phyloP scores from a whole-genome alignment of 92 coral and sea anemone species.

The Chrysogorgia sp. region DNA sequence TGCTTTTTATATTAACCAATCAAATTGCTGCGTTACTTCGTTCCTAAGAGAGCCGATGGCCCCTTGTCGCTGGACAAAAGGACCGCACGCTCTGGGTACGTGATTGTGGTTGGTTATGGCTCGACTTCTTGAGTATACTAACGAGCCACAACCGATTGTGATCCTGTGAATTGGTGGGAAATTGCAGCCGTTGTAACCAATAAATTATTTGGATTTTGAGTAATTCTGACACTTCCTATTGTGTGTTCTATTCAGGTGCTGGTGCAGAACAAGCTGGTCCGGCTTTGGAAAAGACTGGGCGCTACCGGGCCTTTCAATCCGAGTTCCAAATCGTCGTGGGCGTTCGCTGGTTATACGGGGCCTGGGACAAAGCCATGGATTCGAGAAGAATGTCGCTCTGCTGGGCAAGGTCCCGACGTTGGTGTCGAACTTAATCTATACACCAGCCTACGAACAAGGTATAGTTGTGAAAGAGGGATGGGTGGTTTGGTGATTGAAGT shows the following conservation, averaged over 20 bases:
- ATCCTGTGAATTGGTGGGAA: too few species aligned
- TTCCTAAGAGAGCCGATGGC: too few species aligned
- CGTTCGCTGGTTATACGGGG: constrained; percentile 94
- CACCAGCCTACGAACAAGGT: constrained; percentile 98
- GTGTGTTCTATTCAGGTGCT: constrained; percentile 56
- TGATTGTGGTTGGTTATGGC: too few species aligned
- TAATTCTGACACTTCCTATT: background rate
- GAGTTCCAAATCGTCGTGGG: constrained; percentile 79
- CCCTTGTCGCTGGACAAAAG: too few species aligned
- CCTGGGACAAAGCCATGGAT: constrained; percentile 68
- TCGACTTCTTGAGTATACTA: too few species aligned
- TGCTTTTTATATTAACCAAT: too few species aligned
- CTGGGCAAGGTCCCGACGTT: constrained; percentile 93
- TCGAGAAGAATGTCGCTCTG: constrained; percentile 82
- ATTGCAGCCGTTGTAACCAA: background rate
- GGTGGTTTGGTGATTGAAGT: background rate
- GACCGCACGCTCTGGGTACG: too few species aligned
- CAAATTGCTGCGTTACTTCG: too few species aligned
- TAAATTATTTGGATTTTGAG: background rate
- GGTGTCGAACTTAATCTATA: constrained; percentile 83
- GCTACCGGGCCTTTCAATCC: constrained; percentile 82
- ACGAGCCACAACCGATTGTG: too few species aligned
- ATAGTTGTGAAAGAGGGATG: background rate
- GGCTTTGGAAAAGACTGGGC: constrained; percentile 82
- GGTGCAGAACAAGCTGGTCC: constrained; percentile 74